These are phyloP conservation scores for Pollachius pollachius DNA, from an alignment of 2,113 vertebrate genomes.

Conservation along the genomic window DNA sequence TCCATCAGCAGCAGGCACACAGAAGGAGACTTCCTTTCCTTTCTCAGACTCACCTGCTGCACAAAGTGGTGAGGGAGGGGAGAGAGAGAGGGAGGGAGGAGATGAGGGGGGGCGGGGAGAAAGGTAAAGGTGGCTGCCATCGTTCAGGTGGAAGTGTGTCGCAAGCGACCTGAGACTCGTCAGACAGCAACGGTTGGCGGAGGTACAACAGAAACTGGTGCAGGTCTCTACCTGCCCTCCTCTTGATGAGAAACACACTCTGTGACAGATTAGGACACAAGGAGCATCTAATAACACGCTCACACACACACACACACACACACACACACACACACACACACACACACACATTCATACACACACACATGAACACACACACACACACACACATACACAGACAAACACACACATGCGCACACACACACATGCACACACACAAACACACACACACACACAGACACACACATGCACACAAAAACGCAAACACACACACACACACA, in stretches of 20 bases:
- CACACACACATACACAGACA: neutral
- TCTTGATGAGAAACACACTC: conserved; percentile 12
- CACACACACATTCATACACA: neutral
- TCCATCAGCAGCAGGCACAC: no score
- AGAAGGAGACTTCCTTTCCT: no score
- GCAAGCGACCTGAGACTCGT: conserved; percentile 20
- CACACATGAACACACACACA: neutral
- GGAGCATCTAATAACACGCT: neutral
- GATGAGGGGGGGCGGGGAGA: neutral
- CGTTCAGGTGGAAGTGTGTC: neutral
- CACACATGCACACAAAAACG: no score
- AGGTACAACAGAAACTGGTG: conserved; percentile 75
- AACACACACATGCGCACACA: no score
- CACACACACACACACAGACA: no score
- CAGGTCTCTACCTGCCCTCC: conserved; percentile 67
- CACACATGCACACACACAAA: no score
- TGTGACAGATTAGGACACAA: conserved; percentile 23
- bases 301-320: neutral
- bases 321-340: neutral
- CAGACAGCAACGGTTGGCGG: conserved; percentile 60
- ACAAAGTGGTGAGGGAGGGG: neutral
- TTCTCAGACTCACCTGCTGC: no score
- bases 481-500: no score
- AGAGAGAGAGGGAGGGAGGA: neutral
- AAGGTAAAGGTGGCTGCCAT: neutral